A percentile compares a stretch with the other conserved stretches of the same genome.
Conservation (phyloP, 2,888 invertebrate species). For the Diloba caeruleocephala region DNA sequence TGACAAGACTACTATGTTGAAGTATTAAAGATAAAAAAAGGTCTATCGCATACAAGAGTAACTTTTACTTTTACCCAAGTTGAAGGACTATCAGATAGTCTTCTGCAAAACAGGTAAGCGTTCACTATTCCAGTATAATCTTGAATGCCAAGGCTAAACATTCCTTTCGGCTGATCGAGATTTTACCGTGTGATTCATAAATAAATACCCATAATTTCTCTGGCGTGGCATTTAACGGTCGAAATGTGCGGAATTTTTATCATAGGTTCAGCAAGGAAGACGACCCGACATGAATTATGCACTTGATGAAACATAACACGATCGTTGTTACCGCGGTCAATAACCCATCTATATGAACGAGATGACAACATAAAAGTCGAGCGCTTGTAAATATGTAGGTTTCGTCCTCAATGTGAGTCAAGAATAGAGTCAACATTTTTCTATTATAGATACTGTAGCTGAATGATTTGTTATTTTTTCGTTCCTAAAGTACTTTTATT, state of each 20-base stretch:
- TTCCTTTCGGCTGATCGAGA: slow-evolving; percentile 50
- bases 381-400: slow-evolving; percentile 39
- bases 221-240: slow-evolving; percentile 58
- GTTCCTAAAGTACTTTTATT: slow-evolving; percentile 10
- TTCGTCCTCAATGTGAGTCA: slow-evolving; percentile 37
- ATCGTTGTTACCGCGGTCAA: slow-evolving; percentile 57
- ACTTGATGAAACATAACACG: slow-evolving; percentile 69
- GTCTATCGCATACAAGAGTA: too few relatives aligned
- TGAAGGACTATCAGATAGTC: slow-evolving; percentile 56
- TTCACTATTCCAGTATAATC: slow-evolving; percentile 52
- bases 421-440: slow-evolving; percentile 45
- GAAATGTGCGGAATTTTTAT: slow-evolving; percentile 79
- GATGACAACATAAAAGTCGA: slow-evolving; percentile 54
- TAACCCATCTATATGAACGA: slow-evolving; percentile 46
- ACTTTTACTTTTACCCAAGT: slow-evolving; percentile 38
- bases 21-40: too few relatives aligned
- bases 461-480: slow-evolving; percentile 35
- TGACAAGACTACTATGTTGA: too few relatives aligned
- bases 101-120: slow-evolving; percentile 56
- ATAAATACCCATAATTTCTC: slow-evolving; percentile 63
- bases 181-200: slow-evolving; percentile 61
- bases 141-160: slow-evolving; percentile 61
- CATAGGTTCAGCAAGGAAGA: slow-evolving; percentile 54
- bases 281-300: slow-evolving; percentile 78
- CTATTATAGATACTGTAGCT: slow-evolving; percentile 28